A percentile compares a stretch with the other conserved stretches of the same genome.
Evolutionary conservation across 2,888 invertebrate genomes (phyloP).

Genomic region (Pollenia amentaria): DNA sequence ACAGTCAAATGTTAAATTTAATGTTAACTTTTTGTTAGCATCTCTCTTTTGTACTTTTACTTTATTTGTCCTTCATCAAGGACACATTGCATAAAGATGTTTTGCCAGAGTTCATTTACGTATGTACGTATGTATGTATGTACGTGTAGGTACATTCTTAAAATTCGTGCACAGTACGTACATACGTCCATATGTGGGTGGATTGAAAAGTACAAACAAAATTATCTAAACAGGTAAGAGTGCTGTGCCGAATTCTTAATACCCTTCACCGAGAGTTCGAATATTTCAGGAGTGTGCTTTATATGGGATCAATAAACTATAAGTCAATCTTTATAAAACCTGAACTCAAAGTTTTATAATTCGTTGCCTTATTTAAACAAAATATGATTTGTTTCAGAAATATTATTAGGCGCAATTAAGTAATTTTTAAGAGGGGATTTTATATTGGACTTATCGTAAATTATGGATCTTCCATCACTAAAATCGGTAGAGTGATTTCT

Average conservation of each 20-base stretch:
- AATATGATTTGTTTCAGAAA: too few relatives aligned
- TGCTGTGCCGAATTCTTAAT: not conserved
- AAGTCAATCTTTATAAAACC: too few relatives aligned
- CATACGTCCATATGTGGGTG: conserved; percentile 9
- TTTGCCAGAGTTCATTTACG: conserved; percentile 38
- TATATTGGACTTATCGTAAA: too few relatives aligned
- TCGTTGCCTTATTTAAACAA: too few relatives aligned
- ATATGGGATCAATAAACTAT: too few relatives aligned
- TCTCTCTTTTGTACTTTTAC: conserved; percentile 32
- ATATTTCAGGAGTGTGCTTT: too few relatives aligned
- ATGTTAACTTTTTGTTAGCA: conserved; percentile 15
- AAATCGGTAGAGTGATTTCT: too few relatives aligned
- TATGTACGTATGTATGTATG: conserved; percentile 23
- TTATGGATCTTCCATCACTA: too few relatives aligned
- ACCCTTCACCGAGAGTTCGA: too few relatives aligned
- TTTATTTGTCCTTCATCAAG: conserved; percentile 71
- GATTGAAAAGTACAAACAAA: conserved; percentile 9
- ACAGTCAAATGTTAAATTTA: not conserved
- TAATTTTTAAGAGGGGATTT: too few relatives aligned
- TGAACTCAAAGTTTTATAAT: too few relatives aligned
- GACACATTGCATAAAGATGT: conserved; percentile 56
- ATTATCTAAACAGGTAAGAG: not conserved
- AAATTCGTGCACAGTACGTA: conserved; percentile 7
- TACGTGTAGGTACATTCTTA: conserved; percentile 5
- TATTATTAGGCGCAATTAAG: too few relatives aligned